These are phyloP conservation scores for Phodopus roborovskii DNA, from an alignment of 2,113 vertebrate species.

Conservation along the genomic window DNA sequence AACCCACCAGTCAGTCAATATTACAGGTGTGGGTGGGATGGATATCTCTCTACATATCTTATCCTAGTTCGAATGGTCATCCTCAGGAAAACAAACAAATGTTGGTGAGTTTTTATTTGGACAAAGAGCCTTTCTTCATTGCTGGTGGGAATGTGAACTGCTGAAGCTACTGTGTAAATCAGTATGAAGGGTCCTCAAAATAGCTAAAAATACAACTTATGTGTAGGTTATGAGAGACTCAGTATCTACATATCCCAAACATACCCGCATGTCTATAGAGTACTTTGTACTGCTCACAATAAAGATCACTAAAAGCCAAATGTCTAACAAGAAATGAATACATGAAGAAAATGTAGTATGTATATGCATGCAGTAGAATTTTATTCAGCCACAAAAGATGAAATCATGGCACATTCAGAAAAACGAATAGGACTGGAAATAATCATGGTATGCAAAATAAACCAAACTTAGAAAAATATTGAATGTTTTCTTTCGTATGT, in stretches of 20 bases:
- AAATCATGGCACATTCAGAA: background rate
- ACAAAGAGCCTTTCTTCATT: background rate
- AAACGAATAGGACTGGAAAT: background rate
- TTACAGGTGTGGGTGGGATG: no score
- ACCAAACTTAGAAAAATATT: background rate
- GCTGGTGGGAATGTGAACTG: background rate
- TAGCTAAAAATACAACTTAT: background rate
- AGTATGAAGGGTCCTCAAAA: background rate
- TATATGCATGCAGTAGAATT: background rate
- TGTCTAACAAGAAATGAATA: background rate
- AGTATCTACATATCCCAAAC: background rate
- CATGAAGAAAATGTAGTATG: background rate
- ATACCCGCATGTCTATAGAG: background rate
- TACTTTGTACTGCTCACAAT: background rate
- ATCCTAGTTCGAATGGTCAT: background rate
- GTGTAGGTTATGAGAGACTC: background rate
- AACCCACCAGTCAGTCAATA: no score
- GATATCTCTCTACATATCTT: no score
- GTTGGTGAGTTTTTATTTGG: background rate
- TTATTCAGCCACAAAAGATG: background rate
- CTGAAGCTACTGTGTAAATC: background rate
- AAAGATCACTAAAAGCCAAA: background rate
- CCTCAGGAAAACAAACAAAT: background rate
- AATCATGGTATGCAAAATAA: background rate
- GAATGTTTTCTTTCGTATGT: background rate